Evolutionary conservation across 1,140 invertebrate genomes (phyloP), one percentile per base, ranked within the genome.

Genomic region (Cydia splendana): DNA sequence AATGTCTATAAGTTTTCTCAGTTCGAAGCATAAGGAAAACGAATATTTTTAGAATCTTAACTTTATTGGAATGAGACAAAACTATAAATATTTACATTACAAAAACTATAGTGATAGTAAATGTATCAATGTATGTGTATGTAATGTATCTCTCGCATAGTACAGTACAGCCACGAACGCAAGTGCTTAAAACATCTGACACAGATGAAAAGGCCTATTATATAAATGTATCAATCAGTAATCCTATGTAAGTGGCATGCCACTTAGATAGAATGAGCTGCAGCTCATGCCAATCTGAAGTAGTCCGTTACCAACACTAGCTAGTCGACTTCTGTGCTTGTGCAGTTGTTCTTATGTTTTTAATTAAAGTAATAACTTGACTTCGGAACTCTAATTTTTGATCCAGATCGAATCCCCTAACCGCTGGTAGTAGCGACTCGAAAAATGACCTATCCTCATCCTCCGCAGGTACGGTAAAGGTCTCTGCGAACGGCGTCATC

Each of bases 371-470:
- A 69, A 89, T 67, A 24, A 89, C 82, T 80, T 87, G 80, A 42
- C 84, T 84, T 6, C 87, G 79, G 74, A 89, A 88, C 48, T 88
- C 85, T 74, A 89, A 34, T 77, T 89, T 89, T 62, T 87, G 85
- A 71, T 89, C 87, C 62, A 87, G 69, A 75, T 83, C 80, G 71
- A 89, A 87, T 30, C 78, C 77, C 67, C 85, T 82, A 5, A 88
- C 84, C 0, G 83, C 84, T 2, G 88, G 88, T 20, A 89, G 65
- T 9, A 89, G 67, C 0, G 86, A 88, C 13, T 87, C 85, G 75
- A 89, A 89, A 57, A 89, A 89, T 2, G 84, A 85, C 34, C 80
- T 82, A 45, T 89, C 88, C 9, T 87, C 88, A 38, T 89, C 88
- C n/a, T 84, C 84, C 7, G 76, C 18, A 24, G 57, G 57, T 12